Base-by-base conservation (phyloP, 2,888 invertebrate species). In the Orgyia antiqua region DNA sequence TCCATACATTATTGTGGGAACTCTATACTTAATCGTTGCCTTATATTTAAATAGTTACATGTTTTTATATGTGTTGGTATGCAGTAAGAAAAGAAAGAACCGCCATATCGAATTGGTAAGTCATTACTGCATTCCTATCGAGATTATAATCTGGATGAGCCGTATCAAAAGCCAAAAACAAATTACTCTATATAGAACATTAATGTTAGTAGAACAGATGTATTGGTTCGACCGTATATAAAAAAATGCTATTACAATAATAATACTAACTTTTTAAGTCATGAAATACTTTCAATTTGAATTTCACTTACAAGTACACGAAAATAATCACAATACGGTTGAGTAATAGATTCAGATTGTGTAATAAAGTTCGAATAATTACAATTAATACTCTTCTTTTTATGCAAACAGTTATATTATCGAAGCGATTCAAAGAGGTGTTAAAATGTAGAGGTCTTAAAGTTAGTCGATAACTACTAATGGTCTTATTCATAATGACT, bases 101-200 rank as follows among this genome's bases (percentile, higher is more conserved):
- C 35, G 44, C 57, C 56, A 58, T 50, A 65, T 68, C 70, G 58
- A 73, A 75, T 72, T 68, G 66, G 67, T 71, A 70, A 68, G 67
- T 69, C 61, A 67, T 63, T 63, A 60, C 56, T 48, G 58, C 70
- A 75, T 75, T 75, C 73, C 70, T 53, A 39, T 44, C 51, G 43
- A 65, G 68, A 70, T 69, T 68, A 66, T 66, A 63, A 69, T 67
- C 59, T 53, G 41, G 45, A 51, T 57, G 52, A 53, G 53, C 39
- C 53, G 55, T 56, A 62, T 67, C 67, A 61, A 72, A 67, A 75
- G 70, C 70, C 67, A 59, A 69, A 73, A 70, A 71, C 58, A 72
- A 73, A 74, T 73, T 70, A 64, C 61, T 62, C 54, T 59, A 61
- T 60, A 57, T 54, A 52, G 43, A 50, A 45, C 42, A 43, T 51